A percentile compares a stretch with the other conserved stretches of the same genome.
Conservation (phyloP, 92 coral and sea anemone genomes). For the Virgularia gustaviana region DNA sequence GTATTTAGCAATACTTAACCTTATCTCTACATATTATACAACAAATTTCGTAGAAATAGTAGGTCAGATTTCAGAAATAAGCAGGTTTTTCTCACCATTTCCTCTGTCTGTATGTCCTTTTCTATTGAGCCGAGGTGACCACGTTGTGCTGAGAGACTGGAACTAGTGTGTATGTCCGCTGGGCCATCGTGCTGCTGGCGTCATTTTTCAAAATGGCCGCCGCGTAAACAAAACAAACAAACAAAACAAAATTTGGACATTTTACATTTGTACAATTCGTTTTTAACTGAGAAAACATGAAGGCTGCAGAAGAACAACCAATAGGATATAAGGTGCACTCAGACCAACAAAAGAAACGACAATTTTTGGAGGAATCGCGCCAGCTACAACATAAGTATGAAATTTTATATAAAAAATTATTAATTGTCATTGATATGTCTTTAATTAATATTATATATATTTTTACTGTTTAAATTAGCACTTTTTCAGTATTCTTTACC, state of each 20-base stretch:
- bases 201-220: background rate
- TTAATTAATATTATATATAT: too few species aligned
- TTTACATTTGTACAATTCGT: background rate
- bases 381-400: conserved; percentile 78
- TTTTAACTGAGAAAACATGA: too few species aligned
- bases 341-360: conserved; percentile 60
- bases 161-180: background rate
- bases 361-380: conserved; percentile 72
- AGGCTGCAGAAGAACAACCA: too few species aligned
- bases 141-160: background rate
- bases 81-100: too few species aligned
- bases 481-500: background rate
- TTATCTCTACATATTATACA: too few species aligned
- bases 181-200: background rate
- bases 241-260: background rate
- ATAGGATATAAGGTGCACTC: background rate
- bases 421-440: too few species aligned
- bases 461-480: background rate
- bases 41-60: too few species aligned
- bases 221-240: background rate
- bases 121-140: too few species aligned
- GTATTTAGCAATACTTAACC: too few species aligned
- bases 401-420: too few species aligned
- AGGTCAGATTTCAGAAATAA: too few species aligned
- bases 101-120: too few species aligned